Conservation (phyloP, 2,888 invertebrate species). For the Oxyscelio sp. region DNA sequence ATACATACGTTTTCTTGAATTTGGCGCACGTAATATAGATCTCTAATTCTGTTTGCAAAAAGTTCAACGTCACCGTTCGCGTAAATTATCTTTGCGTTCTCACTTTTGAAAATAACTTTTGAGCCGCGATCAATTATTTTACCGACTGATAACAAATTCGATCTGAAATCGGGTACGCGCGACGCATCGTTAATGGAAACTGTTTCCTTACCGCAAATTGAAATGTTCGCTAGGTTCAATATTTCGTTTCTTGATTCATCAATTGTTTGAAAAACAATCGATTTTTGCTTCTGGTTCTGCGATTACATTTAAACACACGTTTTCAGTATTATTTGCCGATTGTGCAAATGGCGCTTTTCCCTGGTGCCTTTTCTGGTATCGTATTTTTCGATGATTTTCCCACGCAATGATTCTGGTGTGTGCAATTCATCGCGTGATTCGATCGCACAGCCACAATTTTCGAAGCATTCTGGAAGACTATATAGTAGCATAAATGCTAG, state of each 20-base stretch:
- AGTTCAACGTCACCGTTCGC: not conserved
- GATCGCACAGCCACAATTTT: not conserved
- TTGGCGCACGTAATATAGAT: conserved; percentile 10
- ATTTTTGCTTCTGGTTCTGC: too few relatives aligned
- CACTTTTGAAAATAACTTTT: not conserved
- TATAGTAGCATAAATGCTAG: not conserved
- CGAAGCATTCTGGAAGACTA: not conserved
- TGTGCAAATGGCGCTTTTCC: too few relatives aligned
- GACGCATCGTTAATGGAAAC: not conserved
- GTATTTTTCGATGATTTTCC: not conserved
- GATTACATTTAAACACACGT: not conserved
- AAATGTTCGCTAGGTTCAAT: not conserved
- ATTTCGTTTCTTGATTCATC: not conserved
- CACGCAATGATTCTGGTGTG: not conserved
- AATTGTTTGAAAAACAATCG: not conserved
- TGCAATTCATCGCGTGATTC: not conserved
- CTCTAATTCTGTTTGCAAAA: not conserved
- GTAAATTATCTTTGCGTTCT: not conserved
- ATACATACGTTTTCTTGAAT: not conserved
- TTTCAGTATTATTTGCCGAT: not conserved
- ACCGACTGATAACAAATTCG: not conserved
- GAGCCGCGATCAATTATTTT: conserved; percentile 6
- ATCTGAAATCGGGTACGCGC: not conserved
- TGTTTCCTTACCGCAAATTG: not conserved
- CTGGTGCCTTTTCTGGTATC: too few relatives aligned